Evolutionary conservation across 53 echinoderm and acorn worm species (phyloP).

Genomic region (Antedon mediterranea): DNA sequence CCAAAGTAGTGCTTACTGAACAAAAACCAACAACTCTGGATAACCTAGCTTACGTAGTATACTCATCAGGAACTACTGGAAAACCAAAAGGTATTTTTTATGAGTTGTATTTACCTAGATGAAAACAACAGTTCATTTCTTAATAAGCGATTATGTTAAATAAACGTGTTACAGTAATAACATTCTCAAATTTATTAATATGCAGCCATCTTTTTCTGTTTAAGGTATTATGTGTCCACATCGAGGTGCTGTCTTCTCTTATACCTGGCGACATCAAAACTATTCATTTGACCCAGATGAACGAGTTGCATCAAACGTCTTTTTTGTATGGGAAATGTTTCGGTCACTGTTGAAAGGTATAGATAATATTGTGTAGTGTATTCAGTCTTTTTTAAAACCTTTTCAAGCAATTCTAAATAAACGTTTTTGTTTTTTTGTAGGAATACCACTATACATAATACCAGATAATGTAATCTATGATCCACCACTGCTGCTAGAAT

Average conservation of each 20-base stretch:
- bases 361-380: background rate
- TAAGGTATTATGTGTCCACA: slow-evolving; percentile 37
- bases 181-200: background rate
- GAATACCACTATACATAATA: slow-evolving; percentile 31
- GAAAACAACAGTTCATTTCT: no score
- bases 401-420: no score
- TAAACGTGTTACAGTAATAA: no score
- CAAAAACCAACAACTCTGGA: slow-evolving; percentile 19
- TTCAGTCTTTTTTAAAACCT: no score
- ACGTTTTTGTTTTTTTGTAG: background rate
- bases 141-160: no score
- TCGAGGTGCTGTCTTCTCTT: slow-evolving; percentile 33
- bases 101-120: no score
- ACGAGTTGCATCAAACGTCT: slow-evolving; percentile 33
- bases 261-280: slow-evolving; percentile 27
- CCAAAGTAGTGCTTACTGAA: background rate
- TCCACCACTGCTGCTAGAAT: slow-evolving; percentile 18
- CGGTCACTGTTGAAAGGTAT: slow-evolving; percentile 32
- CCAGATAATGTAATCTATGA: slow-evolving; percentile 38
- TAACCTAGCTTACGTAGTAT: slow-evolving; percentile 33
- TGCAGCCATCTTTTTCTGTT: background rate
- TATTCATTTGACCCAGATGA: slow-evolving; percentile 34
- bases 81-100: slow-evolving; percentile 45
- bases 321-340: slow-evolving; percentile 45
- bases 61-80: slow-evolving; percentile 43